Evolutionary conservation across 2,113 vertebrate species (phyloP).

Genomic region (Mohoua ochrocephala): DNA sequence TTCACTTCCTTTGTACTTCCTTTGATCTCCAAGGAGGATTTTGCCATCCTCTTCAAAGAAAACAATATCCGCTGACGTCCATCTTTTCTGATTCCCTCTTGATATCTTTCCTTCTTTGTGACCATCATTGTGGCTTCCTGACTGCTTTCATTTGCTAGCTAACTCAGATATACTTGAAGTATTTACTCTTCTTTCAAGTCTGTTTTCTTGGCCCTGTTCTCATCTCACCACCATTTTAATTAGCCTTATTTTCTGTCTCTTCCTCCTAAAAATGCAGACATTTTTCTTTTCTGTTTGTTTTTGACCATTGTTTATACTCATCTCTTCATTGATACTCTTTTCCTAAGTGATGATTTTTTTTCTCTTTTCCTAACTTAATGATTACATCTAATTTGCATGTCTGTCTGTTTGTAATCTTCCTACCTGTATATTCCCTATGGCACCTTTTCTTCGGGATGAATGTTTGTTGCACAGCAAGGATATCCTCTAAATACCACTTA

Average conservation of each 20-base stretch:
- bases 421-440: background rate
- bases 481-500: background rate
- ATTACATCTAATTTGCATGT: background rate
- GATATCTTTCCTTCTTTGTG: background rate
- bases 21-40: background rate
- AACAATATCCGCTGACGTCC: background rate
- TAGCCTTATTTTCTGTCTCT: background rate
- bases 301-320: background rate
- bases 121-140: background rate
- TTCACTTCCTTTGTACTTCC: background rate
- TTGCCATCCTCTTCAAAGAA: slow-evolving; percentile 8
- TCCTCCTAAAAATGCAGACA: background rate
- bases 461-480: background rate
- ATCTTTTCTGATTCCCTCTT: background rate
- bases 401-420: background rate
- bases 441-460: background rate
- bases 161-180: background rate
- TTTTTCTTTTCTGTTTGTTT: background rate
- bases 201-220: background rate
- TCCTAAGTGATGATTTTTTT: background rate
- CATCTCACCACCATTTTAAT: background rate
- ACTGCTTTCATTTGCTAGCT: background rate
- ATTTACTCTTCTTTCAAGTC: background rate
- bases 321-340: background rate
- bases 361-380: background rate